A percentile compares a stretch with the other conserved stretches of the same genome.
Evolutionary conservation across 1,140 invertebrate genomes (phyloP).

Genomic region (Pomacea maculata): DNA sequence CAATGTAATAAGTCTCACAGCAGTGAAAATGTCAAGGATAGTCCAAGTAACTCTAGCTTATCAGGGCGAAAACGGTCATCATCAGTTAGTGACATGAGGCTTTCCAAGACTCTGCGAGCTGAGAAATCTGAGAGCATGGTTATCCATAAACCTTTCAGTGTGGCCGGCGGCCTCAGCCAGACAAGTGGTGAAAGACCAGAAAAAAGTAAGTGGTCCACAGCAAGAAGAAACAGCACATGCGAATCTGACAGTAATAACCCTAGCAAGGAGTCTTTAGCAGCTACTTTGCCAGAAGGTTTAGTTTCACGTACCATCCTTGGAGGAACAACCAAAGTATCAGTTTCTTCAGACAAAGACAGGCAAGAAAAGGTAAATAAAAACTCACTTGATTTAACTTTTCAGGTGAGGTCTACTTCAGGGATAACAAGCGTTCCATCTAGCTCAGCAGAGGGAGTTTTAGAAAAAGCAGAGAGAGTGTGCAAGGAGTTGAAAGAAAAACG

Average conservation of each 20-base stretch:
- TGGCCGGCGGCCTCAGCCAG: neutral
- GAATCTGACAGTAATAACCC: neutral
- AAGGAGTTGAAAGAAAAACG: conserved; percentile 23
- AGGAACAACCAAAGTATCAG: neutral
- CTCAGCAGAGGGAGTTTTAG: conserved; percentile 16
- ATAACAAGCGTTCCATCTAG: neutral
- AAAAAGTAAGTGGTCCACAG: neutral
- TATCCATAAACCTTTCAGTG: neutral
- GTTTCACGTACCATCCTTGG: neutral
- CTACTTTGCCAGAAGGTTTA: neutral
- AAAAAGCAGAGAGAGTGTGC: conserved; percentile 26
- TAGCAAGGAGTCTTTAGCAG: neutral
- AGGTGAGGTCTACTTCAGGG: neutral
- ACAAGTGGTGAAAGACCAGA: neutral
- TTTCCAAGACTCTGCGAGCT: conserved; percentile 16
- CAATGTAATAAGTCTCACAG: neutral
- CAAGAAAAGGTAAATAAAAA: neutral
- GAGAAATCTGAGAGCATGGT: neutral
- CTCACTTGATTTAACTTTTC: neutral
- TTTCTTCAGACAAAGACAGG: neutral
- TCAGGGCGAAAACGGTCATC: conserved; percentile 2
- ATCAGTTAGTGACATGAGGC: neutral
- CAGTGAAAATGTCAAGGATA: neutral
- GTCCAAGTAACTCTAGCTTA: neutral
- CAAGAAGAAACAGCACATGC: neutral